Conservation (phyloP, 1,140 invertebrate species). For the Agraylea sexmaculata region DNA sequence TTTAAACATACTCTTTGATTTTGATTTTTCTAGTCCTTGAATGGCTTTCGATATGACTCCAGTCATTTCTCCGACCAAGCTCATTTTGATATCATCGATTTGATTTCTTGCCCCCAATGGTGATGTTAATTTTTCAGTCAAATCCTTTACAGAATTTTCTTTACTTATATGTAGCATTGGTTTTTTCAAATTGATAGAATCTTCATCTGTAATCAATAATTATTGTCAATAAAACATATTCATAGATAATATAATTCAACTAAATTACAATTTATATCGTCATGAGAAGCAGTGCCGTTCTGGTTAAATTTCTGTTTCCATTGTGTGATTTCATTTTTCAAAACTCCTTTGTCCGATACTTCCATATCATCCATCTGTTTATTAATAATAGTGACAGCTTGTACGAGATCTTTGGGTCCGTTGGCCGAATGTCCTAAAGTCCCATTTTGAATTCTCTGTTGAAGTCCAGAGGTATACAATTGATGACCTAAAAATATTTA, state of each 20-base stretch:
- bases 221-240: too few species aligned
- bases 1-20: slow-evolving; percentile 39
- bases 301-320: neutral
- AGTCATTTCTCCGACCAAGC: slow-evolving; percentile 67
- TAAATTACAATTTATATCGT: slow-evolving; percentile 8
- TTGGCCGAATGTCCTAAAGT: slow-evolving; percentile 33
- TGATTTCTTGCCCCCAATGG: slow-evolving; percentile 40
- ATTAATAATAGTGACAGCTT: slow-evolving; percentile 6
- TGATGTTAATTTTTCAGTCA: slow-evolving; percentile 66
- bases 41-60: slow-evolving; percentile 88
- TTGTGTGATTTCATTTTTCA: neutral
- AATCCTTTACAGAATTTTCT: slow-evolving; percentile 62
- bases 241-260: slow-evolving; percentile 5
- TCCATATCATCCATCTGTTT: slow-evolving; percentile 11
- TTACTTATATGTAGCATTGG: slow-evolving; percentile 9
- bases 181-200: slow-evolving; percentile 10
- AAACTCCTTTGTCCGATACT: neutral
- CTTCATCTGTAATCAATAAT: slow-evolving; percentile 13
- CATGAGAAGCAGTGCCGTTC: neutral
- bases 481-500: slow-evolving; percentile 33
- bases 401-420: slow-evolving; percentile 8
- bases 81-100: slow-evolving; percentile 37
- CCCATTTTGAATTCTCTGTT: slow-evolving; percentile 43
- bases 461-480: slow-evolving; percentile 43
- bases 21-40: slow-evolving; percentile 77